Evolutionary conservation across 2,888 invertebrate genomes (phyloP), one percentile per base, ranked within the genome.

Genomic region (Ichneumon xanthorius): DNA sequence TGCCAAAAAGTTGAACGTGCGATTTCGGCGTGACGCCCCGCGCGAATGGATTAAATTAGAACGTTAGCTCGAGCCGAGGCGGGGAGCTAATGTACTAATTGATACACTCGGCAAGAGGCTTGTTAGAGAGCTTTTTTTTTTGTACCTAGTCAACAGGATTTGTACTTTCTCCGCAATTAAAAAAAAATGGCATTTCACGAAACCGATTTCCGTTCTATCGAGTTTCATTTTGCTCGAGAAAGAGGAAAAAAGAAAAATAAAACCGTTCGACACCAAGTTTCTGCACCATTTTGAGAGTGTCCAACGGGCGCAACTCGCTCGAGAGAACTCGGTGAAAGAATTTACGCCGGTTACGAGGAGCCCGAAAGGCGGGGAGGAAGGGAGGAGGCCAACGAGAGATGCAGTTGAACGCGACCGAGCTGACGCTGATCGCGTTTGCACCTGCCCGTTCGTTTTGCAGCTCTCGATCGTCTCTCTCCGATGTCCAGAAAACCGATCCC

Each of bases 361-460:
- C 61, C 63, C 33, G 71, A 48, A 61, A 50, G 22, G 65, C 48
- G 50, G 37, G 50, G 65, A 58, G 77, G 19, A 22, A 53, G 48
- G 72, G 82, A 79, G 48, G 77, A 30, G 30, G 71, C 33, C 50
- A 50, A 16, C 40, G 77, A 73, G 37, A 33, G 85, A 80, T 85
- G 79, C 85, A 85, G 82, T 85, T 76, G 79, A 82, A 80, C 76
- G 79, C 72, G 77, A 77, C 55, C 77, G 76, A 85, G 78, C 85
- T 68, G 82, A 85, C 85, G 82, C 85, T 76, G 85, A 85, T 82
- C 79, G 85, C 76, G 85, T 79, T 63, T 85, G 85, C 85, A 85
- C 85, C 85, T 85, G 85, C 85, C 78, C 70, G 75, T 63, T 30
- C 58, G 82, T 80, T 78, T 55, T 40, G 68, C 65, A 71, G 53